A percentile compares a stretch with the other conserved stretches of the same genome.
These are phyloP conservation scores for Acomys russatus DNA, from an alignment of 2,797 vertebrate species.

Conservation along the genomic window DNA sequence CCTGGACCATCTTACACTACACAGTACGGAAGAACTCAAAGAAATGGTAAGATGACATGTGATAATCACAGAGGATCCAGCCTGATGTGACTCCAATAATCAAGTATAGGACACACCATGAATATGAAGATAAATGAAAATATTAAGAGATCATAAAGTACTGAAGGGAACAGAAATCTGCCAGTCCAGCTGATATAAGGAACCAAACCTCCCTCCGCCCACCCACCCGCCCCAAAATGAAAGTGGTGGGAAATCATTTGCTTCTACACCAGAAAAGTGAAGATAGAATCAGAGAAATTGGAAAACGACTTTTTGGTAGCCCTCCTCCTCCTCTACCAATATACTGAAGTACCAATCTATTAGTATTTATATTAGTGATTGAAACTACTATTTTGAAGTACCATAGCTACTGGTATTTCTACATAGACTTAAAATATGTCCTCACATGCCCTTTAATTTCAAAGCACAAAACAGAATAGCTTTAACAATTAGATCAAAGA, in stretches of 20 bases:
- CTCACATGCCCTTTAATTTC: constrained; percentile 17
- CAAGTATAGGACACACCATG: background rate
- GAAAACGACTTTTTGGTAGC: constrained; percentile 53
- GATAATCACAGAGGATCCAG: background rate
- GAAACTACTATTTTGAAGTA: background rate
- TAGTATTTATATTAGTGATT: background rate
- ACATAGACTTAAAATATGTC: constrained; percentile 3
- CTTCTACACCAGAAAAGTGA: background rate
- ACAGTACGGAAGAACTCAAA: background rate
- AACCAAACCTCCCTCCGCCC: background rate
- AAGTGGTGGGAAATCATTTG: background rate
- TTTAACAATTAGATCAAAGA: background rate
- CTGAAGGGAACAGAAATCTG: constrained; percentile 26
- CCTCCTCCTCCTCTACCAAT: background rate
- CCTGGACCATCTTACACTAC: background rate
- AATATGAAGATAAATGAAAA: constrained; percentile 45
- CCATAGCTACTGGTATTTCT: background rate
- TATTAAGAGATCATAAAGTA: background rate
- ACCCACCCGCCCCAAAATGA: no score
- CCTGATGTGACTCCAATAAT: background rate
- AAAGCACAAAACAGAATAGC: constrained; percentile 19
- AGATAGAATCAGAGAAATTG: constrained; percentile 16
- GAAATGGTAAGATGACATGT: background rate
- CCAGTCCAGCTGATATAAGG: background rate
- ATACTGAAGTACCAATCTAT: background rate